Base-by-base conservation (phyloP, 2,888 invertebrate genomes). In the Heliconius ismenius region DNA sequence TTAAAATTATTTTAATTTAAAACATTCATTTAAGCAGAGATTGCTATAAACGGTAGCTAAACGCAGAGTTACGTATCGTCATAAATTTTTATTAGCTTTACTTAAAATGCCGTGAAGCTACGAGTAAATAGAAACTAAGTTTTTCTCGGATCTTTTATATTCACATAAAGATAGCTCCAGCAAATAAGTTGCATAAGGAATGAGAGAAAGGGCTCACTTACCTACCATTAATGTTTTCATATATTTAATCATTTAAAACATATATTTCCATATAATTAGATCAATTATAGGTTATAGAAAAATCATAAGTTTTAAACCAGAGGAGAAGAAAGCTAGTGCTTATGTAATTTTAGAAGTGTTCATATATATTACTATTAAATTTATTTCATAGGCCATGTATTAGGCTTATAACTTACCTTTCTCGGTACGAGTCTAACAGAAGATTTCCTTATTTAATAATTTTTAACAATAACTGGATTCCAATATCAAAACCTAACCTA, bases 81-180 rank as follows among this genome's bases (percentile, higher is more conserved):
- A 70, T 70, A 70, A 36, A 36, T 70, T 70, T 58, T 58, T 70
- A 70, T 70, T 70, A 70, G 36, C 36, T 58, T 58, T 32, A 70
- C 32, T 70, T 36, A 58, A 70, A 70, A 32, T 32, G 28, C 54
- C 69, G 58, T 58, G 58, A 70, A 70, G 58, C 36, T 70, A 7
- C 32, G 32, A 32, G 32, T 32, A 70, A 70, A 70, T 36, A 70
- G 58, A 58, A 58, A 70, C 36, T 70, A 58, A n/a, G n/a, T 70
- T 58, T 70, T 58, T 36, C 32, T 70, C 58, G 13, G 58, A 28
- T n/a, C n/a, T 58, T 69, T 58, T 70, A 36, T 58, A 70, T 21
- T 70, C 24, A 32, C 58, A 70, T 70, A 58, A 70, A 58, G n/a
- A 54, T 69, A 58, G 36, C 9, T 58, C 24, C 58, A 32, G n/a